Conservation (phyloP, 2,113 vertebrate genomes). For the Phoenicopterus ruber region DNA sequence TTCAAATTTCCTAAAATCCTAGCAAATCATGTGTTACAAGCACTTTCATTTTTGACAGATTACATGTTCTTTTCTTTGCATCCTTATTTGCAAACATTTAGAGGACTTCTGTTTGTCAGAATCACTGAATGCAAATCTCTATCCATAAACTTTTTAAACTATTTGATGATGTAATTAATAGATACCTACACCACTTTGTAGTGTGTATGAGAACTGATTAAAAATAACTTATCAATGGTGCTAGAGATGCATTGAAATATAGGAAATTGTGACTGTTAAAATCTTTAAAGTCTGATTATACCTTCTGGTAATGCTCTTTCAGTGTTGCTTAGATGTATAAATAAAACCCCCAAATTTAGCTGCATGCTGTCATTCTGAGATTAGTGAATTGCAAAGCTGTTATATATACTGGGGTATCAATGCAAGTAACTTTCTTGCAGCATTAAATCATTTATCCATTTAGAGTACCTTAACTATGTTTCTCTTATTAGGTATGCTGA, state of each 20-base stretch:
- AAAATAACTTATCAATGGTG: background rate
- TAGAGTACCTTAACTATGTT: background rate
- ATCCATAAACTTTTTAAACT: background rate
- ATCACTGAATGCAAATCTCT: background rate
- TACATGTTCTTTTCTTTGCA: background rate
- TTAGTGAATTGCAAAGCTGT: background rate
- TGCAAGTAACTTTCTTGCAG: background rate
- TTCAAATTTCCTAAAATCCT: background rate
- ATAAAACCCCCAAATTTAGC: background rate
- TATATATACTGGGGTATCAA: background rate
- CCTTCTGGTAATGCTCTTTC: background rate
- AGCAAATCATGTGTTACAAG: background rate
- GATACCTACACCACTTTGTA: background rate
- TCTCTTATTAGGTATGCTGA: constrained; percentile 86
- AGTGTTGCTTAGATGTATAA: background rate
- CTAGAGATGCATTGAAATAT: background rate
- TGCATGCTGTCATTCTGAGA: background rate
- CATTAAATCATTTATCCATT: background rate
- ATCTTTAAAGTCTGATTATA: background rate
- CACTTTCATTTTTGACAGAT: background rate
- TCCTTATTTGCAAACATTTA: background rate
- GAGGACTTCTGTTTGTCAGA: background rate
- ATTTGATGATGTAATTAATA: background rate
- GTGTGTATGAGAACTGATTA: background rate
- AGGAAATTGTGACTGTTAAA: background rate